These are phyloP conservation scores for Labrus mixtus DNA, from an alignment of 2,113 vertebrate species.

Conservation along the genomic window DNA sequence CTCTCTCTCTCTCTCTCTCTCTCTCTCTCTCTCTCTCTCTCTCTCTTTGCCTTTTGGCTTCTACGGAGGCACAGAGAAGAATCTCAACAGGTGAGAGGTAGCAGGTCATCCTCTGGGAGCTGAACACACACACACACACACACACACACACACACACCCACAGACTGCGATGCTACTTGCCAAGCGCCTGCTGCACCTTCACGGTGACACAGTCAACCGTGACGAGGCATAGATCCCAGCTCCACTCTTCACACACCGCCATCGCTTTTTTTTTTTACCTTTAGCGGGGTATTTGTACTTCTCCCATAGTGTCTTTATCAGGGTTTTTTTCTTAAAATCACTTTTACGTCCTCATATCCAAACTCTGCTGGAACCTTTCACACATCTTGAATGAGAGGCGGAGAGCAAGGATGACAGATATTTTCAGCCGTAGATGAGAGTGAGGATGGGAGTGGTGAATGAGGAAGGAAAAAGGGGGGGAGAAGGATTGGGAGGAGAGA, in stretches of 20 bases:
- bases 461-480: constrained; percentile 37
- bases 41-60: constrained; percentile 28
- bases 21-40: too few relatives aligned
- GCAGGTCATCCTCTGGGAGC: constrained; percentile 70
- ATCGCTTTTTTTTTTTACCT: constrained; percentile 36
- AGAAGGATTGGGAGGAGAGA: constrained; percentile 45
- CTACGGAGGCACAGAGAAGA: constrained; percentile 43
- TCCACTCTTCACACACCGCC: constrained; percentile 60
- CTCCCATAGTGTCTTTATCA: constrained; percentile 24
- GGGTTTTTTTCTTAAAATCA: constrained; percentile 2
- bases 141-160: constrained; percentile 48
- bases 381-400: constrained; percentile 30
- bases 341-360: constrained; percentile 5
- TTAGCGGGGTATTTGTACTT: constrained; percentile 50
- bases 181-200: constrained; percentile 67
- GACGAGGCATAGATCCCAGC: constrained; percentile 68
- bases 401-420: constrained; percentile 29
- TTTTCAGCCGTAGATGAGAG: constrained; percentile 50
- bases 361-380: constrained; percentile 23
- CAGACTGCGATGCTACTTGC: constrained; percentile 54
- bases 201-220: constrained; percentile 67
- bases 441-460: constrained; percentile 52
- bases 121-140: constrained; percentile 46
- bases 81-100: constrained; percentile 79
- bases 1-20: constrained; percentile 24